These are phyloP conservation scores for Acanthaster planci DNA, from an alignment of 35 echinoderm and acorn worm genomes.

Conservation along the genomic window DNA sequence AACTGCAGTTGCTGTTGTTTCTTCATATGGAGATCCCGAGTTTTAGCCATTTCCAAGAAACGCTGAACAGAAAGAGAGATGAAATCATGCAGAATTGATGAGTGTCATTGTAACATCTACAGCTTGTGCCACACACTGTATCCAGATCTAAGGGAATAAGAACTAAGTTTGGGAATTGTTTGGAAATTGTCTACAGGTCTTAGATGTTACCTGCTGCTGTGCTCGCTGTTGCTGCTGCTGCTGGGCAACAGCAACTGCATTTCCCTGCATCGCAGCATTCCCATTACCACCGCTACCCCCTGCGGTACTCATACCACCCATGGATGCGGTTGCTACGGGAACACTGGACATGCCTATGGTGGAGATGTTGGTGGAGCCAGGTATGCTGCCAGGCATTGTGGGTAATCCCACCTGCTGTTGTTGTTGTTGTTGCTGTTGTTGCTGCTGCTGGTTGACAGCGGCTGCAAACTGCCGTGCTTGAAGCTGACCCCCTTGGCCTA, in stretches of 20 bases:
- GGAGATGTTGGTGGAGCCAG: neutral
- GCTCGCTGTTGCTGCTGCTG: constrained; percentile 24
- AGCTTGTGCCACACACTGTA: too few relatives aligned
- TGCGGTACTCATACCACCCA: neutral
- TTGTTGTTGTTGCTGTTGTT: constrained; percentile 52
- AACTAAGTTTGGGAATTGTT: too few relatives aligned
- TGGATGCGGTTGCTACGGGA: neutral
- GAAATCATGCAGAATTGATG: too few relatives aligned
- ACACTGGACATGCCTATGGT: neutral
- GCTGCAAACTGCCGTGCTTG: constrained; percentile 1
- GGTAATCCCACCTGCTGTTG: constrained; percentile 27
- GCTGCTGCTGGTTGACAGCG: neutral
- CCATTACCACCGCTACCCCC: neutral
- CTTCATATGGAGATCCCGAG: neutral
- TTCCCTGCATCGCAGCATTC: neutral
- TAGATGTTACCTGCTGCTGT: neutral
- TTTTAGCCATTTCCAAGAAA: constrained; percentile 17
- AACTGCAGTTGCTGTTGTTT: constrained; percentile 21
- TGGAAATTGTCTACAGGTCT: too few relatives aligned
- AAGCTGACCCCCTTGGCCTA: constrained; percentile 16
- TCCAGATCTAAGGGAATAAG: too few relatives aligned
- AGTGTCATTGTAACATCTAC: too few relatives aligned
- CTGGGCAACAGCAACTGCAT: neutral
- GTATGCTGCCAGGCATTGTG: neutral
- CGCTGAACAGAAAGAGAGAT: neutral